Conservation (phyloP, 2,113 vertebrate species). For the Rhizomys pruinosus region DNA sequence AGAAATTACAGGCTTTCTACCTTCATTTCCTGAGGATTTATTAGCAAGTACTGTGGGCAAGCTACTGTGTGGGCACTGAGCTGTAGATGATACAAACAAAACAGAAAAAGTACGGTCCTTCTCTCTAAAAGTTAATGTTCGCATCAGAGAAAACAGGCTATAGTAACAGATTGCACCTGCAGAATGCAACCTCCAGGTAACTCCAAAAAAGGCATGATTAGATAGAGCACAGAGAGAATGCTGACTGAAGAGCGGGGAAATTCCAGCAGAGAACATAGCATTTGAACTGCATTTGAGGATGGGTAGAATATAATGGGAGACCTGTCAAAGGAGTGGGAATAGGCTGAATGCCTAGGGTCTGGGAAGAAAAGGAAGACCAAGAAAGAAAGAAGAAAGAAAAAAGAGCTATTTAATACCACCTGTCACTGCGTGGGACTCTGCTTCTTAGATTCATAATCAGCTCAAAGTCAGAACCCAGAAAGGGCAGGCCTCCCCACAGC, state of each 20-base stretch:
- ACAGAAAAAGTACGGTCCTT: background rate
- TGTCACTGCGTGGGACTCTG: conserved; percentile 49
- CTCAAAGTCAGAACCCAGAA: conserved; percentile 27
- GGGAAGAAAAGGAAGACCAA: background rate
- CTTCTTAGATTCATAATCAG: background rate
- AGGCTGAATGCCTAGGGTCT: conserved; percentile 42
- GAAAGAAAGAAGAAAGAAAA: no score
- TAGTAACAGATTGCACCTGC: background rate
- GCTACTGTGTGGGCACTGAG: background rate
- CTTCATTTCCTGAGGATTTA: background rate
- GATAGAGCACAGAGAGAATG: background rate
- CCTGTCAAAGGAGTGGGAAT: conserved; percentile 37
- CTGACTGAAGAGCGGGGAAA: background rate
- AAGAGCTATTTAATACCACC: conserved; percentile 37
- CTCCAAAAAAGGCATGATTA: background rate
- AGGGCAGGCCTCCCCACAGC: background rate
- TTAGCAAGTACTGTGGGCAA: background rate
- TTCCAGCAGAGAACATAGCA: background rate
- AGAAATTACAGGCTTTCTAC: background rate
- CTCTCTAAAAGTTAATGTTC: background rate
- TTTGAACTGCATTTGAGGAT: conserved; percentile 55
- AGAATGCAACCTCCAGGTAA: background rate
- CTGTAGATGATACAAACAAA: background rate
- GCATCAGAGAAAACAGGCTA: background rate
- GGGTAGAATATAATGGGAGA: conserved; percentile 54